Percentiles rank a stretch among this genome's conserved stretches.
These are phyloP conservation scores for Eurystomus glaucurus DNA, from an alignment of 2,797 vertebrate genomes.

Conservation along the genomic window DNA sequence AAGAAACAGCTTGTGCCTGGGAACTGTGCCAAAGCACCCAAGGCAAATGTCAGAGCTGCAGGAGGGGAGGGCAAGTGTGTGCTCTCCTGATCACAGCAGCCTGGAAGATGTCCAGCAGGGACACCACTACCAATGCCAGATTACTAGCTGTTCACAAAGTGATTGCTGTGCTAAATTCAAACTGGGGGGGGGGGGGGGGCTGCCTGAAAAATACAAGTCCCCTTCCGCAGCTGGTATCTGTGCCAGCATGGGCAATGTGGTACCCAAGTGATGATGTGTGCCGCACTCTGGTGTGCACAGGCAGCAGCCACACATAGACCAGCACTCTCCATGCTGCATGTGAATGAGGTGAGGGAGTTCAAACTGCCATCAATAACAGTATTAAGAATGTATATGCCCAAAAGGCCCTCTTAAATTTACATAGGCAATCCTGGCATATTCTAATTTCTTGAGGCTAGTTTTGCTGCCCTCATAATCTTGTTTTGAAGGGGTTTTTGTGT, in stretches of 20 bases:
- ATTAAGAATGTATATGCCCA: neutral
- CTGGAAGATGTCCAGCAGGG: conserved; percentile 16
- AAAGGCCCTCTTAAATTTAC: neutral
- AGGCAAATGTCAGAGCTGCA: conserved; percentile 51
- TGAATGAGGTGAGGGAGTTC: neutral
- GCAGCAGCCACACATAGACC: neutral
- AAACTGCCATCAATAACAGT: neutral
- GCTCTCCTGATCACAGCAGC: conserved; percentile 37
- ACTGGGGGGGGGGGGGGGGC: neutral
- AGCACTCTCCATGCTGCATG: neutral
- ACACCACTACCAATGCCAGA: neutral
- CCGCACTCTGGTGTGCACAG: accelerated
- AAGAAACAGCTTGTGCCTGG: conserved; percentile 70
- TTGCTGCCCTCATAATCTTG: neutral
- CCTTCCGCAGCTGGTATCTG: neutral
- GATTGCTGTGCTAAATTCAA: conserved; percentile 19
- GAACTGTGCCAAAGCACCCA: conserved; percentile 57
- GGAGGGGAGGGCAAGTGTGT: neutral
- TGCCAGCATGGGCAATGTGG: neutral
- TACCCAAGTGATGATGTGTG: accelerated
- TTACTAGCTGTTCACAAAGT: neutral
- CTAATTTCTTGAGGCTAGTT: neutral
- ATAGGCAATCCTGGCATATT: neutral
- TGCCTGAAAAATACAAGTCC: neutral
- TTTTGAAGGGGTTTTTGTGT: neutral